Evolutionary conservation across 1,140 invertebrate genomes (phyloP), one percentile per base, ranked within the genome.

Genomic region (Drosophila paulistorum): DNA sequence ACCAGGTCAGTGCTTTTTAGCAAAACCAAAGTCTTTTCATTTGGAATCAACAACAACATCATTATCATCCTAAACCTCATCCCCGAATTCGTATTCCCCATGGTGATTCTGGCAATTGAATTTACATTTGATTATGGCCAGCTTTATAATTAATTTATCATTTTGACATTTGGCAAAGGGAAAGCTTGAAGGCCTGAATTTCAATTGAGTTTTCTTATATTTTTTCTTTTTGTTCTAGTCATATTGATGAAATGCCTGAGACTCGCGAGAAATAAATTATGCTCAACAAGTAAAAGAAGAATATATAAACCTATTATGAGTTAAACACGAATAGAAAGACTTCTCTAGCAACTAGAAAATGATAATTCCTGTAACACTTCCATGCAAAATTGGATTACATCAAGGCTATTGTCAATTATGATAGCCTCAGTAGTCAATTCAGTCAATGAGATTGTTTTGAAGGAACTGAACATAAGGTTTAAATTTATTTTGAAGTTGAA

Each of bases 1-100:
- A 86, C 79, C 76, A 83, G 83, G 83, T 87, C 83, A 87, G 84
- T 81, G 7, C 11, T 79, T 71, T 79, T 82, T 10, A 77, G 77
- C 83, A 87, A 80, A 79, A 17, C 17, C 14, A 7, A 48, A 26
- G 23, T 26, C 23, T 26, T 26, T 26, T 26, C 23, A 26, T 26
- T 26, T 4, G 23, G 3, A 26, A 26, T 26, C 23, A 26, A 26
- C 23, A 26, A 23, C 5, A 51, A 35, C 74, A 60, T 70, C 59
- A 70, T 69, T 65, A 30, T 57, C 37, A 41, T 41, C n/a, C 17
- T 17, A 23, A 60, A 37, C 42, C 33, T 14, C n/a, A 26, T 48
- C 17, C 37, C 9, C 68, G 3, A 55, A 5, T 30, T 7, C 30
- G 5, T 30, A 37, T 10, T 10, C 14, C 30, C 6, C 63, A 5